These are phyloP conservation scores for Sebastes vulpes DNA, from an alignment of 2,797 vertebrate genomes.

Conservation along the genomic window DNA sequence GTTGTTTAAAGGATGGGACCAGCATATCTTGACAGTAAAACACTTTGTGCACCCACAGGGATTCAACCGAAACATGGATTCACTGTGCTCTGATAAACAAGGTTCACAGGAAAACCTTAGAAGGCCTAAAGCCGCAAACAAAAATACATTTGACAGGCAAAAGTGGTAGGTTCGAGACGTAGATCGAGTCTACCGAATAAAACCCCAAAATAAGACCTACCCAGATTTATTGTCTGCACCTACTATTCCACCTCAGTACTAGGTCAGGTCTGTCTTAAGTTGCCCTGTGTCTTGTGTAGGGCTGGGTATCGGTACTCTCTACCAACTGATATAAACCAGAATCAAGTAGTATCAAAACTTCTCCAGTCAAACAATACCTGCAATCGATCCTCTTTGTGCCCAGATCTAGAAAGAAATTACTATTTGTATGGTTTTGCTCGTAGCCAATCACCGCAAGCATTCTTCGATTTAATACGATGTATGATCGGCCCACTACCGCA, in stretches of 20 bases:
- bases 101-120: neutral
- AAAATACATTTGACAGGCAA: neutral
- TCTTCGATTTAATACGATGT: no score
- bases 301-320: no score
- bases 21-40: conserved; percentile 23
- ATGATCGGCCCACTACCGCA: fast-evolving
- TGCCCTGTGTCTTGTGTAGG: no score
- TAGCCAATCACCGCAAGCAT: no score
- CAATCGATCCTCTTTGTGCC: no score
- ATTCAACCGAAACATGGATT: neutral
- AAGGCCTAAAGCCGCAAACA: neutral
- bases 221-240: neutral
- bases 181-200: neutral
- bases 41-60: neutral
- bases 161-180: neutral
- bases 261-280: neutral
- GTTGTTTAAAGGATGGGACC: conserved; percentile 16
- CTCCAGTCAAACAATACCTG: neutral
- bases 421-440: no score
- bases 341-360: neutral
- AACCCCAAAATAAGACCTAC: neutral
- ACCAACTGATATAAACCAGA: no score
- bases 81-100: conserved; percentile 5
- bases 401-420: no score
- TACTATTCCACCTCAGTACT: neutral